Conservation (phyloP, 2,888 invertebrate species). For the Aplocera efformata region DNA sequence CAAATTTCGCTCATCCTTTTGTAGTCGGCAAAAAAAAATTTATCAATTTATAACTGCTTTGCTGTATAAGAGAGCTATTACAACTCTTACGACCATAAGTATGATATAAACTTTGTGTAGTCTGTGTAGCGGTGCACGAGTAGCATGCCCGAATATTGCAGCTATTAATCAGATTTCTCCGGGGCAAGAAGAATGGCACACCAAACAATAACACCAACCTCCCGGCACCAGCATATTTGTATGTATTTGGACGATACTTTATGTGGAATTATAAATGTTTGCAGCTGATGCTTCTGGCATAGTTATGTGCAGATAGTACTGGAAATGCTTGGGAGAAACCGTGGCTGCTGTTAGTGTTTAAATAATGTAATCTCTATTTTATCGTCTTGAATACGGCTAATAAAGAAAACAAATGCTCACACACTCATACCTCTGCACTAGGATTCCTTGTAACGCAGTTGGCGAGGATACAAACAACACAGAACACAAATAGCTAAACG, state of each 20-base stretch:
- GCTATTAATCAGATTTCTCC: slow-evolving; percentile 69
- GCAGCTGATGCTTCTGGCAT: slow-evolving; percentile 26
- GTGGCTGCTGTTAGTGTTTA: not conserved
- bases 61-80: too few species aligned
- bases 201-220: slow-evolving; percentile 52
- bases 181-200: slow-evolving; percentile 56
- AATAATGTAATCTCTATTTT: too few species aligned
- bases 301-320: slow-evolving; percentile 21
- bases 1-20: too few species aligned
- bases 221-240: slow-evolving; percentile 29
- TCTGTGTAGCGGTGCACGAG: slow-evolving; percentile 40
- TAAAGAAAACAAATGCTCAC: too few species aligned
- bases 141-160: slow-evolving; percentile 60
- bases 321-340: slow-evolving; percentile 16
- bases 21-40: too few species aligned
- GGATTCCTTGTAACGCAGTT: too few species aligned
- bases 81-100: slow-evolving; percentile 47
- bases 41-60: too few species aligned
- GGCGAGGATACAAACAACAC: too few species aligned
- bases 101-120: too few species aligned
- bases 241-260: slow-evolving; percentile 32
- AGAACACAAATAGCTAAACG: too few species aligned
- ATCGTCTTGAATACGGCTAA: too few species aligned
- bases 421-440: too few species aligned
- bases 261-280: slow-evolving; percentile 36